phyloP scores from a whole-genome alignment of 2,888 invertebrate genomes.

The Cryptophagus acutangulus region DNA sequence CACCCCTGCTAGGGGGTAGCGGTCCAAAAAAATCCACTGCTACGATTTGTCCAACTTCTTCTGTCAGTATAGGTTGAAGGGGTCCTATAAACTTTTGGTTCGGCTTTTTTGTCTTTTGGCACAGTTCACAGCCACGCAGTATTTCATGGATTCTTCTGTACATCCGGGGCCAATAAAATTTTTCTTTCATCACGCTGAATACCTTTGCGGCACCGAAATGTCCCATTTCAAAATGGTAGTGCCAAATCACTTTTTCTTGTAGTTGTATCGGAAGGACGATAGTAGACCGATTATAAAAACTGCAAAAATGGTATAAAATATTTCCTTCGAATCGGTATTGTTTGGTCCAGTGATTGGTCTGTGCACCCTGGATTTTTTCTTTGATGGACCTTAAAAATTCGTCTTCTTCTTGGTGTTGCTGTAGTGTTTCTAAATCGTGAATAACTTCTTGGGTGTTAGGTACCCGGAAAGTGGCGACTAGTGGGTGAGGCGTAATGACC shows the following conservation, averaged over 20 bases:
- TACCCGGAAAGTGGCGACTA: no score
- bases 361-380: no score
- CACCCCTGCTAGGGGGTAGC: constrained; percentile 17
- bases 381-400: no score
- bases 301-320: no score
- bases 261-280: background rate
- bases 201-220: constrained; percentile 17
- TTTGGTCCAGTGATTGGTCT: no score
- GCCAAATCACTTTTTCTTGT: background rate
- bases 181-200: constrained; percentile 2
- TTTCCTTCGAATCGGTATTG: no score
- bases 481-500: no score
- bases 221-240: constrained; percentile 14
- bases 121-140: constrained; percentile 16
- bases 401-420: no score
- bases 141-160: constrained; percentile 1
- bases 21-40: constrained; percentile 24
- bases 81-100: no score
- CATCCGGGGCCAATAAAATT: constrained; percentile 11
- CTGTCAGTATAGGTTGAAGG: constrained; percentile 10
- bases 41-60: constrained; percentile 14
- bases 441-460: no score
- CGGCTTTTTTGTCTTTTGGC: constrained; percentile 21
- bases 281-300: no score
- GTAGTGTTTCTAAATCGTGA: no score